Conservation (phyloP, 2,888 invertebrate species). For the Colostygia pectinataria region DNA sequence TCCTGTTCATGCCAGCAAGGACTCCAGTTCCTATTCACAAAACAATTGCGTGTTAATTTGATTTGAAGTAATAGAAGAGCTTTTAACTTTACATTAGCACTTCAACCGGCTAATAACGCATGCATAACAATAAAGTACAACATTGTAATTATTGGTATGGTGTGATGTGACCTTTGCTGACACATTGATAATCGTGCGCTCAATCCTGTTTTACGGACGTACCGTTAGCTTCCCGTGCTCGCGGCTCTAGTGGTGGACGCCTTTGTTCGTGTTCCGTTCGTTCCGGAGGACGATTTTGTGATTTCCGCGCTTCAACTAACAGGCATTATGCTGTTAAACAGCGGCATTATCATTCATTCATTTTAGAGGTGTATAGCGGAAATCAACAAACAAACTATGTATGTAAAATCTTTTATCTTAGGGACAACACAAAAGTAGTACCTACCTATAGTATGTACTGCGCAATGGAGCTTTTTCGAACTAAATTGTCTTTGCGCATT, state of each 20-base stretch:
- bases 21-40: too few relatives aligned
- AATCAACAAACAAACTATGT: constrained; percentile 9
- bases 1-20: background rate
- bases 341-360: constrained; percentile 26
- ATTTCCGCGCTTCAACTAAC: constrained; percentile 36
- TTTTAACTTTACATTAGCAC: background rate
- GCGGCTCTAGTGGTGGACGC: constrained; percentile 33
- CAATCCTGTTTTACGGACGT: constrained; percentile 43
- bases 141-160: constrained; percentile 20
- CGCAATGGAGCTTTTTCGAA: too few relatives aligned
- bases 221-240: constrained; percentile 59
- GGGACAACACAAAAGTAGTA: background rate
- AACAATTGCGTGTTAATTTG: too few relatives aligned
- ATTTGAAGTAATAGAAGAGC: too few relatives aligned
- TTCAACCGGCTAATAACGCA: background rate
- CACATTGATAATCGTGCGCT: constrained; percentile 39
- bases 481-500: too few relatives aligned
- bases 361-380: constrained; percentile 17
- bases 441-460: too few relatives aligned
- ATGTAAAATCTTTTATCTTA: background rate
- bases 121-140: constrained; percentile 12
- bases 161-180: constrained; percentile 35
- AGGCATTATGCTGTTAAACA: constrained; percentile 37
- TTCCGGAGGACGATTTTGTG: constrained; percentile 50
- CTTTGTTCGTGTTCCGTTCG: constrained; percentile 53